Base-by-base conservation (phyloP, 1,140 invertebrate species). In the Atta cephalotes region DNA sequence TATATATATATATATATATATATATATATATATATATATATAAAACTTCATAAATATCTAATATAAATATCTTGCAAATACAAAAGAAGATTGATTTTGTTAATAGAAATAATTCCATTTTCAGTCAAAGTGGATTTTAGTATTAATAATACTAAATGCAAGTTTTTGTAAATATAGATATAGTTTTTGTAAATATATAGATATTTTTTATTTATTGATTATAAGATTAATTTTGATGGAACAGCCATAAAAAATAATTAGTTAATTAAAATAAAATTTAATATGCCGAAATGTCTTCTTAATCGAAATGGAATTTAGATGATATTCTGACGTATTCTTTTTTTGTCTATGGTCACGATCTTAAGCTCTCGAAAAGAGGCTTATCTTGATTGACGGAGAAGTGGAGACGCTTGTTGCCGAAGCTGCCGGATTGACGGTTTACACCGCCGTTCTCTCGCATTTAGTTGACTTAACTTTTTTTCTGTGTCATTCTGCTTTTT, bases 291-390 rank as follows among this genome's bases (percentile, higher is more conserved):
- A 35, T n/a, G 4, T 25, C 35, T 16, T 25, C 4, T 9, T 18
- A 53, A 5, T 74, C 18, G 14, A 66, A 78, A 66, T 82, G 56
- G 78, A 79, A 78, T 89, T 87, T 90, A 87, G 58, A 84, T 28
- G 56, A 84, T 62, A 74, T 12, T 28, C 79, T 63, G 81, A 12
- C 0, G 51, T 2, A n/a, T 16, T 78, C 60, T 65, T 39, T 25
- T 62, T 66, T 60, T 74, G 63, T 85, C 65, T 51, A 68, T 76
- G 71, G 79, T 81, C 87, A 71, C 51, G 65, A 70, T 91, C 88
- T 91, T 91, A 91, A 91, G 85, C 78, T 78, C 18, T 68, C 82
- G 70, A 77, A 91, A 91, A 91, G 90, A 91, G 78, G 90, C 88
- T 91, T 91, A 91, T 56, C 14, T 77, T 89, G 90, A 91, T 89